Base-by-base conservation (phyloP, 2,888 invertebrate species). In the Tipula confusa region DNA sequence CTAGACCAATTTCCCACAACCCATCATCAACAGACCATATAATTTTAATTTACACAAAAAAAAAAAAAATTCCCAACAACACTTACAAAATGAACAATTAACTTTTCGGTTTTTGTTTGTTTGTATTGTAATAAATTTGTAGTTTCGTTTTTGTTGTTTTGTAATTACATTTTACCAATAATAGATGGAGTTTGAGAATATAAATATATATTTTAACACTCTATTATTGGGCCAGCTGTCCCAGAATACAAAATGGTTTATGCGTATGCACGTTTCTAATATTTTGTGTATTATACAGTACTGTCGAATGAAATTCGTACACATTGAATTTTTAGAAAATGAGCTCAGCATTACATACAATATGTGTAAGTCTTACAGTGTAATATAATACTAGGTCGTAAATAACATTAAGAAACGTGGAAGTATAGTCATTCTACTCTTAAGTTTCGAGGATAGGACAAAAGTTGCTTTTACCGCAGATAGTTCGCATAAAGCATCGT, bases 151-250 rank as follows among this genome's bases (percentile, higher is more conserved):
- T 24, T 64, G 64, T 64, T 64, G 24, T 64, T 64, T 64, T 64
- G 0, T 64, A 64, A 64, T 64, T 64, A 64, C 64, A 64, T 64
- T 24, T 64, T 24, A 24, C 24, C 64, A 64, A 64, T 64, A 64
- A 64, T 64, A 64, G 64, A 24, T 64, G 64, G 64, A 64, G 64
- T 64, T 64, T 18, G 64, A 64, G 64, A 64, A 64, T 24, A 64
- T 64, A 38, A n/a, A n/a, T 38, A 2, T 36, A 7, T 36, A 43
- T 43, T n/a, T 64, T 64, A 64, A 64, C 24, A 64, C 64, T 64
- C 24, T 64, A 64, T 64, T 64, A 64, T 64, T 64, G 64, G 64
- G 64, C n/a, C n/a, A n/a, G 24, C 24, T 9, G 18, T 6, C 64
- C 64, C 64, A 64, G 64, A 24, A 64, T 24, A 24, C 9, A 64